These are phyloP conservation scores for Clarias laeviceps DNA, from an alignment of 2,797 vertebrate genomes.

Conservation along the genomic window DNA sequence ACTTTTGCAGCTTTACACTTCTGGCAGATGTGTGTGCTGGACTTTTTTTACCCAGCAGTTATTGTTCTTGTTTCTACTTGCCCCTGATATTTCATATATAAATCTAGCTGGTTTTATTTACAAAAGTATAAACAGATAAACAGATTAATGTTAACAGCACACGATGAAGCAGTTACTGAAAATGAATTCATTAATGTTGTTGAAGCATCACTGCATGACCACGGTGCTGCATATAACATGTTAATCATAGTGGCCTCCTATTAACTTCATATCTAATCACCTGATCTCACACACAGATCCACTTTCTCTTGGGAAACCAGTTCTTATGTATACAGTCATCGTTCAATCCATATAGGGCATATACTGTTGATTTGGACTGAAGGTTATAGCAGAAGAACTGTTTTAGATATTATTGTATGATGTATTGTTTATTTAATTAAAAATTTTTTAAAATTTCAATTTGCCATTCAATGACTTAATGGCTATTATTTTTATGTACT, in stretches of 20 bases:
- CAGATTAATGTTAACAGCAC: neutral
- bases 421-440: no score
- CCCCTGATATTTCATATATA: neutral
- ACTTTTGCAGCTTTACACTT: neutral
- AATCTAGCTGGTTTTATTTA: neutral
- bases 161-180: neutral
- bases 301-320: no score
- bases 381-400: slow-evolving; percentile 59
- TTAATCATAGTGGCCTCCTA: neutral
- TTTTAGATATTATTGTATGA: neutral
- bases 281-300: neutral
- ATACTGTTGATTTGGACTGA: neutral
- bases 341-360: neutral
- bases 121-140: no score
- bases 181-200: neutral
- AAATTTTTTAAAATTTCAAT: neutral
- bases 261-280: neutral
- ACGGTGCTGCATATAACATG: neutral
- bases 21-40: neutral
- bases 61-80: neutral
- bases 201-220: neutral
- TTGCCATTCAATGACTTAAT: neutral
- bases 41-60: neutral
- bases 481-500: no score
- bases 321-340: neutral